A percentile compares a stretch with the other conserved stretches of the same genome.
Evolutionary conservation across 2,888 invertebrate species (phyloP).

Genomic region (Meiosimyza decipiens): DNA sequence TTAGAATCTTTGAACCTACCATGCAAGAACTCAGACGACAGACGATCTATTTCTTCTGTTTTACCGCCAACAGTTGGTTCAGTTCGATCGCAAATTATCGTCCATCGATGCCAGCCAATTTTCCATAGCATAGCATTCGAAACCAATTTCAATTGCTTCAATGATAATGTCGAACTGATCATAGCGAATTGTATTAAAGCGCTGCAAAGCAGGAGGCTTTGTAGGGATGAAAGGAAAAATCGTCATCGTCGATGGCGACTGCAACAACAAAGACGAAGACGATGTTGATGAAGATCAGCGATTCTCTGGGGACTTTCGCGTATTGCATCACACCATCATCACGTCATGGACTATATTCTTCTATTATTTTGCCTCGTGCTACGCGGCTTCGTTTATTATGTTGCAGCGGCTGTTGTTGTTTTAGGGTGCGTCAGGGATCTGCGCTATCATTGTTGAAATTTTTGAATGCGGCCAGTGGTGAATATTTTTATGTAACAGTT

Average conservation of each 20-base stretch:
- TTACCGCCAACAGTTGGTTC: not conserved
- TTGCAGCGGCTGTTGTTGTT: no score
- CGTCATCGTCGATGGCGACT: not conserved
- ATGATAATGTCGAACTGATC: slow-evolving; percentile 31
- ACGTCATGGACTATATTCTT: not conserved
- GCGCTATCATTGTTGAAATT: no score
- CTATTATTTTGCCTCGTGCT: not conserved
- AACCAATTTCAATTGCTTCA: slow-evolving; percentile 34
- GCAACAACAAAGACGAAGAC: no score
- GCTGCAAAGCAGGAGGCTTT: not conserved
- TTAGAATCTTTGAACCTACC: not conserved
- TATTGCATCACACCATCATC: slow-evolving; percentile 9
- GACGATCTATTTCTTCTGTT: not conserved
- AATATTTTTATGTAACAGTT: no score
- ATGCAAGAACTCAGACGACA: not conserved
- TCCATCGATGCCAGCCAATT: slow-evolving; percentile 6
- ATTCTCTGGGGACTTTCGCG: not conserved
- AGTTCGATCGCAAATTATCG: not conserved
- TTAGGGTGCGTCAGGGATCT: no score
- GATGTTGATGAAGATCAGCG: slow-evolving; percentile 5
- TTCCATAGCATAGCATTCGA: not conserved
- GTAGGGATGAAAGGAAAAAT: not conserved
- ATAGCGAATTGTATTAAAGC: not conserved
- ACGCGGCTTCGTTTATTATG: no score
- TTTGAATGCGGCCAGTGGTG: no score